phyloP scores from a whole-genome alignment of 2,888 invertebrate genomes.

The Neoascia interrupta region DNA sequence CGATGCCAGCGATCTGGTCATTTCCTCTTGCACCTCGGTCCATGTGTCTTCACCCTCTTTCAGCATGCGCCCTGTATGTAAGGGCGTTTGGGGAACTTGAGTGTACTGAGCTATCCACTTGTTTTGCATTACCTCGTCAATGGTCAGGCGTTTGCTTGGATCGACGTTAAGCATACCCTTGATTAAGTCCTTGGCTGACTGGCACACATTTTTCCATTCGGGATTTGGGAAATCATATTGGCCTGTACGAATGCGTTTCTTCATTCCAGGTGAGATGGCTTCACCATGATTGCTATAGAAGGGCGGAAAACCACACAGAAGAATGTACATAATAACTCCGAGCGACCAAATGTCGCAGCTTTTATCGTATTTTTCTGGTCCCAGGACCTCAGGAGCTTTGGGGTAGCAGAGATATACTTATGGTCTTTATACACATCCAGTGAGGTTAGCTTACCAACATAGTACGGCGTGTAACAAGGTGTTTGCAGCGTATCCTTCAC shows the following conservation, averaged over 20 bases:
- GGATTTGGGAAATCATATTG: slow-evolving; percentile 98
- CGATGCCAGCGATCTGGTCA: slow-evolving; percentile 97
- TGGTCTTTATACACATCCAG: not conserved
- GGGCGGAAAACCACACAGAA: slow-evolving; percentile 99
- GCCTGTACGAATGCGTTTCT: slow-evolving; percentile 91
- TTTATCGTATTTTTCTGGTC: slow-evolving; percentile 98
- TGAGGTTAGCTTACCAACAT: slow-evolving; percentile 87
- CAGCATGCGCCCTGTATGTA: slow-evolving; percentile 93
- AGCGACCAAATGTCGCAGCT: slow-evolving; percentile 99
- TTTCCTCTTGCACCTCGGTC: slow-evolving; percentile 99
- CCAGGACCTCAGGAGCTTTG: slow-evolving; percentile 88
- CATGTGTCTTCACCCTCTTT: slow-evolving; percentile 95
- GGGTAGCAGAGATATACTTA: no score
- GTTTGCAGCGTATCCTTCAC: slow-evolving; percentile 95
- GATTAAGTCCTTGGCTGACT: slow-evolving; percentile 97
- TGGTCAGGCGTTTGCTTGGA: slow-evolving; percentile 92
- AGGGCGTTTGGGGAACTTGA: slow-evolving; percentile 95
- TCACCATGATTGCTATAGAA: slow-evolving; percentile 99
- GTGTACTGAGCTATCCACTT: slow-evolving; percentile 91
- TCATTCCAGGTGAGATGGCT: slow-evolving; percentile 99
- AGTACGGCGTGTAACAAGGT: slow-evolving; percentile 99
- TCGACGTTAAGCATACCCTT: slow-evolving; percentile 96
- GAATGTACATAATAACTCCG: slow-evolving; percentile 99
- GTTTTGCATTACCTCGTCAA: slow-evolving; percentile 93
- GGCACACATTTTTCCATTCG: slow-evolving; percentile 96